A percentile compares a stretch with the other conserved stretches of the same genome.
Evolutionary conservation across 64 coral and sea anemone species (phyloP).

Genomic region (Anthopleura sola): DNA sequence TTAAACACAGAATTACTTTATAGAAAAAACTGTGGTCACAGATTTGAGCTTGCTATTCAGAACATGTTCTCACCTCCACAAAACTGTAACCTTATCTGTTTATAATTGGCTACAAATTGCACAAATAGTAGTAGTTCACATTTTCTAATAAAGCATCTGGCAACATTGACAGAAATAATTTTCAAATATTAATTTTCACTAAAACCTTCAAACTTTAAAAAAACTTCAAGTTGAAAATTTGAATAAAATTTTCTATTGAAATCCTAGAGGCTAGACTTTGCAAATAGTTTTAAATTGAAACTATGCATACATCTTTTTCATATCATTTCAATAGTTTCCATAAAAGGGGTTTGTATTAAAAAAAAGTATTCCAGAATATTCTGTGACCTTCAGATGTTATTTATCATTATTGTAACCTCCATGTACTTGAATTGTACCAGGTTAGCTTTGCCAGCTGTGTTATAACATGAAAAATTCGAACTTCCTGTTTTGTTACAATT

Average conservation of each 20-base stretch:
- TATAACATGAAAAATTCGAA: not conserved
- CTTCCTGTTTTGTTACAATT: not conserved
- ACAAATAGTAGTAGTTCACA: not conserved
- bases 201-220: not conserved
- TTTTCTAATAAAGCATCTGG: not conserved
- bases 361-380: not conserved
- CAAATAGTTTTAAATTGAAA: too few relatives aligned
- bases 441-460: not conserved
- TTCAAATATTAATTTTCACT: not conserved
- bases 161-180: not conserved
- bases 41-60: not conserved
- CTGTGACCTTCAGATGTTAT: not conserved
- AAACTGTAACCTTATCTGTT: not conserved
- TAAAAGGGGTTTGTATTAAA: not conserved
- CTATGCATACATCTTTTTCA: not conserved
- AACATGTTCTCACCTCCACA: not conserved
- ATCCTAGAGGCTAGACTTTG: not conserved
- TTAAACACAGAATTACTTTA: not conserved
- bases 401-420: not conserved
- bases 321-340: not conserved
- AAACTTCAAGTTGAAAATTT: not conserved
- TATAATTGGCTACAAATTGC: not conserved
- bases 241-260: not conserved
- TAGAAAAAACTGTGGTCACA: not conserved
- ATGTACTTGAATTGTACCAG: not conserved